These are phyloP conservation scores for Chrysolina haemoptera DNA, from an alignment of 2,888 invertebrate genomes.

Conservation along the genomic window DNA sequence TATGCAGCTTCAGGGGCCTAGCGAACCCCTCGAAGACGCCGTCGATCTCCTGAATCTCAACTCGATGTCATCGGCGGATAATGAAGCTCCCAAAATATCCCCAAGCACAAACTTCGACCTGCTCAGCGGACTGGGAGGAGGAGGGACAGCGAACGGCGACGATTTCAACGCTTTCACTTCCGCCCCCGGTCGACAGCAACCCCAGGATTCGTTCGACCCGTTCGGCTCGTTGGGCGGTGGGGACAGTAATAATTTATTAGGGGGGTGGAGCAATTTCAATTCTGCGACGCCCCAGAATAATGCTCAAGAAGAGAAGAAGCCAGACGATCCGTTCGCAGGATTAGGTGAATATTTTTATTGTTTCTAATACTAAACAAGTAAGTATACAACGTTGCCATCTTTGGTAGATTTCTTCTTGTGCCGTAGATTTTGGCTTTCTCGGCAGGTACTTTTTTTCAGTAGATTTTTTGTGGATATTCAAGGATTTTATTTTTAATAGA, in stretches of 20 bases:
- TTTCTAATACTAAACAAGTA: too few relatives aligned
- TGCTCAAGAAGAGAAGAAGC: constrained; percentile 66
- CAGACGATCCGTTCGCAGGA: constrained; percentile 83
- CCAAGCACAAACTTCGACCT: constrained; percentile 75
- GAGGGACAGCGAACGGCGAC: constrained; percentile 62
- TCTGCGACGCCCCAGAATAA: constrained; percentile 4
- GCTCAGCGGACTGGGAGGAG: constrained; percentile 70
- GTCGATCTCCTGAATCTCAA: constrained; percentile 76
- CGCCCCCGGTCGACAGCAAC: constrained; percentile 32
- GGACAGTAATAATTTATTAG: constrained; percentile 62
- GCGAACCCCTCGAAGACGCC: constrained; percentile 68
- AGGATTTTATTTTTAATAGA: too few relatives aligned
- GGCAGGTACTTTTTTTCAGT: too few relatives aligned
- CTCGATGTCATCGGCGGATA: constrained; percentile 49
- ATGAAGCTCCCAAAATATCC: constrained; percentile 52
- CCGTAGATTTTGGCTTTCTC: too few relatives aligned
- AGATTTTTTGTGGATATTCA: too few relatives aligned
- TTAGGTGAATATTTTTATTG: constrained; percentile 69
- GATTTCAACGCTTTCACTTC: constrained; percentile 58
- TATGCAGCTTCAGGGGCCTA: background rate
- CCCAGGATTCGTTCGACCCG: constrained; percentile 75
- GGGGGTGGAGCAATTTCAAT: constrained; percentile 59
- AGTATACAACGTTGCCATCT: too few relatives aligned
- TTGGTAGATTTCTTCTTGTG: too few relatives aligned
- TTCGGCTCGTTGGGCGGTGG: constrained; percentile 71